Conservation (phyloP, 64 coral and sea anemone species). For the Montipora capricornis region DNA sequence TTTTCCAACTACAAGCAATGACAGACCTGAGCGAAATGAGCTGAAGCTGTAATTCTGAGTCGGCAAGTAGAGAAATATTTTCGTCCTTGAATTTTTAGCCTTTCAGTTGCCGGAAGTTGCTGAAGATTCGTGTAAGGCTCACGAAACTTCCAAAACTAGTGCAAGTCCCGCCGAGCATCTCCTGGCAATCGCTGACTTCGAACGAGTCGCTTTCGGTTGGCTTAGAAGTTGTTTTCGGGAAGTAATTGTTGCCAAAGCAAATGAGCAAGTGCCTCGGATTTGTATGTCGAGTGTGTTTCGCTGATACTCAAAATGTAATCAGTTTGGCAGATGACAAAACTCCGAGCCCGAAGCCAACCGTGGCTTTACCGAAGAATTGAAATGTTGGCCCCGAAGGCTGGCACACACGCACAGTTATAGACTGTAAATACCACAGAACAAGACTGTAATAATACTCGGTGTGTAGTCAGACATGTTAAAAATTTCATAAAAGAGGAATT, state of each 20-base stretch:
- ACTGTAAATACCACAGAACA: slow-evolving; percentile 51
- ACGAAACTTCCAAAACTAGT: not conserved
- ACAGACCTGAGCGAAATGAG: too few species aligned
- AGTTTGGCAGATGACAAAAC: not conserved
- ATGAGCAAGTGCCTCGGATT: not conserved
- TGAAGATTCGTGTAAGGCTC: not conserved
- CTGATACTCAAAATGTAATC: not conserved
- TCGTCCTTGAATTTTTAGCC: too few species aligned
- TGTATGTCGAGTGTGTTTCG: not conserved
- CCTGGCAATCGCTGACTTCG: not conserved
- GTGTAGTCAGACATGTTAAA: too few species aligned
- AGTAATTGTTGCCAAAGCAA: slow-evolving; percentile 9
- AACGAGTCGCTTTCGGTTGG: not conserved
- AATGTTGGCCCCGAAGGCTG: not conserved
- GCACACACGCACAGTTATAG: slow-evolving; percentile 6
- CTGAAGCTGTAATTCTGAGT: too few species aligned
- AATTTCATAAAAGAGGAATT: slow-evolving; percentile 56
- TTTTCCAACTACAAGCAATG: too few species aligned
- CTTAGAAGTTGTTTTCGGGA: not conserved
- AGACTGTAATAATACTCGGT: slow-evolving; percentile 70
- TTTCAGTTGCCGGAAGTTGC: not conserved
- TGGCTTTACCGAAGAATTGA: not conserved
- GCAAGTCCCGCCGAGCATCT: not conserved
- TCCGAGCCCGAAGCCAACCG: not conserved
- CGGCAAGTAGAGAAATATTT: too few species aligned